Conservation (phyloP, 2,888 invertebrate genomes). For the Euproctis similis region DNA sequence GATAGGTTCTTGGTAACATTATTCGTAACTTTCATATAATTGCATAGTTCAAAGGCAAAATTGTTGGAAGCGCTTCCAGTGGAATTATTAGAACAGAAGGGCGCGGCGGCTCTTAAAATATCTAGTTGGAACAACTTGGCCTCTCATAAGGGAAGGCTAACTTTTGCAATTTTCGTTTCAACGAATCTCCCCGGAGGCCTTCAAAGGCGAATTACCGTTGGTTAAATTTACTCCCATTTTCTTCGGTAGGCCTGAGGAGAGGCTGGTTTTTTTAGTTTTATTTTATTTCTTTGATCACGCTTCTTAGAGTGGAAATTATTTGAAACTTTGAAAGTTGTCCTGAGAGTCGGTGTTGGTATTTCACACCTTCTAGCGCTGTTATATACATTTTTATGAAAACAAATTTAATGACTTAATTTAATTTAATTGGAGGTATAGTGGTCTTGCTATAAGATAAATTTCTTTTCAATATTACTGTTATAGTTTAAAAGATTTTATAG, state of each 20-base stretch:
- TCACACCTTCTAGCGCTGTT: slow-evolving; percentile 45
- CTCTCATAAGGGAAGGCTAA: slow-evolving; percentile 65
- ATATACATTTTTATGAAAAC: no score
- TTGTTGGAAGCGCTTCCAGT: slow-evolving; percentile 15
- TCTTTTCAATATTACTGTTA: no score
- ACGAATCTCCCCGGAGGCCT: slow-evolving; percentile 48
- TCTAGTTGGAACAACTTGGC: slow-evolving; percentile 46
- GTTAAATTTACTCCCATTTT: slow-evolving; percentile 71
- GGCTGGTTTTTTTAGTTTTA: slow-evolving; percentile 70
- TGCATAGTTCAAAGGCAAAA: slow-evolving; percentile 27
- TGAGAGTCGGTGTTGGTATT: slow-evolving; percentile 64
- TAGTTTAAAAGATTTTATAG: no score
- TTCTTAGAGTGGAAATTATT: slow-evolving; percentile 66
- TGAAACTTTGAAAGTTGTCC: slow-evolving; percentile 51
- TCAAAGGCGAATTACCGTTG: slow-evolving; percentile 72
- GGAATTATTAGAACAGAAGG: slow-evolving; percentile 19
- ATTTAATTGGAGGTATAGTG: no score
- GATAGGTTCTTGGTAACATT: slow-evolving; percentile 18
- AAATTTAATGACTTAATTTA: no score
- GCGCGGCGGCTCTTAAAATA: slow-evolving; percentile 18
- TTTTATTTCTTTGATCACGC: slow-evolving; percentile 72
- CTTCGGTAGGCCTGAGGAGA: slow-evolving; percentile 36
- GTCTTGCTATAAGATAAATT: no score
- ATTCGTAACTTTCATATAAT: slow-evolving; percentile 25
- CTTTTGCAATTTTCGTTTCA: slow-evolving; percentile 70